phyloP scores from a whole-genome alignment of 2,113 vertebrate genomes.

The Rhinogobius similis region DNA sequence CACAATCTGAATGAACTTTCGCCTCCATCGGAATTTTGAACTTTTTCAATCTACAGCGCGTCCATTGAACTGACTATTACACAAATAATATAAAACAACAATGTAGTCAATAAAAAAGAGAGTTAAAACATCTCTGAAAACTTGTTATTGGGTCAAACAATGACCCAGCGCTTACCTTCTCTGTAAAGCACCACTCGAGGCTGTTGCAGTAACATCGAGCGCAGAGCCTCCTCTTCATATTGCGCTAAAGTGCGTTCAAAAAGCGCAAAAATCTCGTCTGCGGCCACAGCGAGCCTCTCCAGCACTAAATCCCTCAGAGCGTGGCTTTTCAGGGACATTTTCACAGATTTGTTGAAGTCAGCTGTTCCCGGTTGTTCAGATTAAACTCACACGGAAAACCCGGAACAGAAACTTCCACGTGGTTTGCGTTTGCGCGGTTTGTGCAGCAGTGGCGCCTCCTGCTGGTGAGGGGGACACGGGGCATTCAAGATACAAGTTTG shows the following conservation, averaged over 20 bases:
- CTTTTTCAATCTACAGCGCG: too few relatives aligned
- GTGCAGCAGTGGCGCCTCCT: background rate
- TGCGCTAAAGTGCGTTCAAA: background rate
- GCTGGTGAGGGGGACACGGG: background rate
- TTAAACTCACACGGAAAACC: background rate
- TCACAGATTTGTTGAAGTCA: too few relatives aligned
- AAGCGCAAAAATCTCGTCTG: constrained; percentile 1
- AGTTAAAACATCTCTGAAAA: too few relatives aligned
- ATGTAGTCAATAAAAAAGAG: too few relatives aligned
- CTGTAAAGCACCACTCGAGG: background rate
- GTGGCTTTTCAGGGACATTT: background rate
- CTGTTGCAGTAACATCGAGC: background rate
- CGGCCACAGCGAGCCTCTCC: background rate
- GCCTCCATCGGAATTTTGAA: too few relatives aligned
- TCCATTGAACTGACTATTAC: too few relatives aligned
- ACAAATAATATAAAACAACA: too few relatives aligned
- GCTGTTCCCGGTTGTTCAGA: too few relatives aligned
- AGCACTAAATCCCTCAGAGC: background rate
- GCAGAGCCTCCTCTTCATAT: background rate
- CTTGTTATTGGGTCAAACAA: too few relatives aligned
- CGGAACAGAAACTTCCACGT: background rate
- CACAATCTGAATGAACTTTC: too few relatives aligned
- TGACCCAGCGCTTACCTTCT: background rate
- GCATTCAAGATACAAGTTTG: too few relatives aligned
- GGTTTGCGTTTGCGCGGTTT: background rate